Percentiles rank a stretch among this genome's conserved stretches.
phyloP scores from a whole-genome alignment of 2,797 vertebrate genomes.

The Scyliorhinus canicula region DNA sequence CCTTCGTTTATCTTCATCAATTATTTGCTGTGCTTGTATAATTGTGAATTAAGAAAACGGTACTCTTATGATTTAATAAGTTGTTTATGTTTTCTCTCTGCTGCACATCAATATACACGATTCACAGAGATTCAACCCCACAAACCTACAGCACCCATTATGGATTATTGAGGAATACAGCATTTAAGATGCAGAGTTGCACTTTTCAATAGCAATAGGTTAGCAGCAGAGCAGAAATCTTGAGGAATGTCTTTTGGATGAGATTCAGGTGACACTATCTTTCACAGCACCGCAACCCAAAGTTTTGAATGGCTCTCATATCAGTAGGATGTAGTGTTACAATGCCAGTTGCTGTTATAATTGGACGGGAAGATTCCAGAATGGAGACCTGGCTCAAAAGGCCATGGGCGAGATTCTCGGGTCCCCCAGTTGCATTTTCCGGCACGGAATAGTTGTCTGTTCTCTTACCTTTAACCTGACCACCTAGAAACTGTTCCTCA shows the following conservation, averaged over 20 bases:
- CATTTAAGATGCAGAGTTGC: not conserved
- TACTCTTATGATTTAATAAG: no score
- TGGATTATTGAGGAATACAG: not conserved
- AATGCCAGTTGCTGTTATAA: no score
- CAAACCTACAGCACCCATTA: not conserved
- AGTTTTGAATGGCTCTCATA: not conserved
- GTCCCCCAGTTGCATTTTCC: no score
- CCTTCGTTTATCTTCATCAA: not conserved
- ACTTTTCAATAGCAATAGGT: not conserved
- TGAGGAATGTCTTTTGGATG: not conserved
- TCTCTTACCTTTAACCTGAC: no score
- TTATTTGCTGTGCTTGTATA: not conserved
- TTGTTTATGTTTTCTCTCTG: not conserved
- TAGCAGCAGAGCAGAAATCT: not conserved
- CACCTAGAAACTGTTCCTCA: no score
- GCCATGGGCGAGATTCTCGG: no score
- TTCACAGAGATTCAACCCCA: not conserved
- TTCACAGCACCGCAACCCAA: not conserved
- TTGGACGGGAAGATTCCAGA: no score
- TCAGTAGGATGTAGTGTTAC: not conserved
- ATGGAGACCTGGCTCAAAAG: no score
- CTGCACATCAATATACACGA: not conserved
- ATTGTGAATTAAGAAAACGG: no score
- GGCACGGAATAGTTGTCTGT: no score
- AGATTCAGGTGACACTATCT: not conserved